Base-by-base conservation (phyloP, 2,888 invertebrate genomes). In the Cantharis lateralis region DNA sequence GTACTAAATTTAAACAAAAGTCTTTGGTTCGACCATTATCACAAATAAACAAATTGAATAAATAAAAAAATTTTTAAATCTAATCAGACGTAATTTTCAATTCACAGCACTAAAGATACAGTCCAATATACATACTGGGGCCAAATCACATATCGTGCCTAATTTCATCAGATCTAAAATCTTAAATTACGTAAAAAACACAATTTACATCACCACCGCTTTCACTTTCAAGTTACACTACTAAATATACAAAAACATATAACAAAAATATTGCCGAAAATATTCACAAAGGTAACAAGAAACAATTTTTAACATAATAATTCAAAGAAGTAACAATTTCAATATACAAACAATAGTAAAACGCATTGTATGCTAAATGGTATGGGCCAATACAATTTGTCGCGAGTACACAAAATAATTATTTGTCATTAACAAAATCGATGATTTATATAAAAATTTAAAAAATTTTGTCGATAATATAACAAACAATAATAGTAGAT, bases 91-190 rank as follows among this genome's bases (percentile, higher is more conserved):
- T 76, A 83, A 86, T 83, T 85, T 83, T 83, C 82, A 83, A 85
- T 84, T 88, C 89, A 89, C 89, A 89, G 89, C 89, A 88, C 89
- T 86, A 87, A 83, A 87, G 85, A 87, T 87, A 87, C 87, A 88
- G 88, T 87, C 87, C 85, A 85, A 86, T 85, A 77, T 81, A 76
- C 74, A 72, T 74, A 74, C 72, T 79, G 72, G 76, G 72, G 79
- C 79, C 77, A 77, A 79, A 79, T 79, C 79, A 77, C 79, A 77
- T 79, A 77, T 76, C 79, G 79, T 79, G 79, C 79, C 79, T 77
- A 69, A 78, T 72, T 75, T 79, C 48, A 48, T 48, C 79, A 79
- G 79, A 79, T 79, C 78, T 78, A 78, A 74, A 68, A 64, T 75
- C 75, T 75, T 74, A 71, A 71, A 16, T 70, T 18, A 70, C 15